Evolutionary conservation across 2,797 vertebrate genomes (phyloP).

Genomic region (Macrochelys suwanniensis): DNA sequence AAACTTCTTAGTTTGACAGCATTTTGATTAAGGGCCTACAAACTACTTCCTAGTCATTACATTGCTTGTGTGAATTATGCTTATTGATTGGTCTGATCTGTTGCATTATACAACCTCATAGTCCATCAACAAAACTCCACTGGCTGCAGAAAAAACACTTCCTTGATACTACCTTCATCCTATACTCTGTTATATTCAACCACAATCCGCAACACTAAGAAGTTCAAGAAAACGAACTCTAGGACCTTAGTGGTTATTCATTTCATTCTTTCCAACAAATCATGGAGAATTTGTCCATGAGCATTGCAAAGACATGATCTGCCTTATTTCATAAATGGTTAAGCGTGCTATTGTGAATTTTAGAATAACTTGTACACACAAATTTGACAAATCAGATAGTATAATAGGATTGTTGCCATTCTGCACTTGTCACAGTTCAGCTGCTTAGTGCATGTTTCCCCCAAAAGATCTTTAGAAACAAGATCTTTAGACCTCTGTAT

Average conservation of each 20-base stretch:
- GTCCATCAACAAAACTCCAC: background rate
- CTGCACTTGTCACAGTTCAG: constrained; percentile 37
- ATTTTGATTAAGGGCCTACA: rapidly evolving
- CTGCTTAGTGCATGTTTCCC: constrained; percentile 13
- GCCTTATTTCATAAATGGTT: constrained; percentile 55
- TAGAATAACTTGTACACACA: constrained; percentile 58
- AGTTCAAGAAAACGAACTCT: constrained; percentile 17
- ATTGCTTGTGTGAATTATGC: background rate
- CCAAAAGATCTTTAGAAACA: background rate
- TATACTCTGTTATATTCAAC: background rate
- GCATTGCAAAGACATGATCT: constrained; percentile 47
- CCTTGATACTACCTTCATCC: constrained; percentile 51
- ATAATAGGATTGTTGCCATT: constrained; percentile 66
- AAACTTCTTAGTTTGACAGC: rapidly evolving
- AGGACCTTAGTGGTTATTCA: constrained; percentile 12
- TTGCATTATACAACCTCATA: background rate
- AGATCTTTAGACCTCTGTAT: constrained; percentile 41
- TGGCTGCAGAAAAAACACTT: constrained; percentile 48
- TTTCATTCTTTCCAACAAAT: constrained; percentile 49
- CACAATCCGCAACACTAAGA: background rate
- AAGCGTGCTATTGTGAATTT: constrained; percentile 44
- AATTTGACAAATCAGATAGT: constrained; percentile 72
- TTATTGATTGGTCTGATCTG: constrained; percentile 1
- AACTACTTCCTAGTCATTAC: rapidly evolving
- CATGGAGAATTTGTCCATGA: constrained; percentile 55